Base-by-base conservation (phyloP, 2,113 vertebrate species). In the Ophiodon elongatus region DNA sequence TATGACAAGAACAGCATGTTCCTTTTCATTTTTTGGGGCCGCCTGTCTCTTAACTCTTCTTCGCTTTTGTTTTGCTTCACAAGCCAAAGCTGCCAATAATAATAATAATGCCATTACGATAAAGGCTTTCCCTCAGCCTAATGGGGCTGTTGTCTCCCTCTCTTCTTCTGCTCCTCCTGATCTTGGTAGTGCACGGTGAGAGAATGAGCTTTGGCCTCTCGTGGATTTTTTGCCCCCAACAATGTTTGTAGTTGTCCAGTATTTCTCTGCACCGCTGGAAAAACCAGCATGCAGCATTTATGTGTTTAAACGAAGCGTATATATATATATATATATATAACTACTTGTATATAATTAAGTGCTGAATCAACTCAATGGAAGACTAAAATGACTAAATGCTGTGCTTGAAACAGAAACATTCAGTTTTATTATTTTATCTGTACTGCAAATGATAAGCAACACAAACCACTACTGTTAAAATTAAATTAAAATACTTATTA, bases 161-260 rank as follows among this genome's bases (percentile, higher is more conserved):
- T 78, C 35, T 56, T 80, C 39, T 68, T 71, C 75, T 87, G 69
- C 65, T 81, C 39, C 72, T 91, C 75, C 87, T 84, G 69, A 77
- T 79, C 74, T 84, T 69, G 35, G 45, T 88, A 86, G 85, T 93
- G 91, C 89, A 85, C 76, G 69, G 62, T 92, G 89, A 86, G 89
- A 84, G 84, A 91, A 90, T 93, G 91, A 90, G 91, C 89, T 85
- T 92, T 7, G 81, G 82, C 82, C 79, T 90, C 67, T 75, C 69
- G 45, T 72, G 73, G 76, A 86, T 68, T 68, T 70, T 79, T 82
- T 33, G n/a, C n/a, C 62, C 41, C 33, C 35, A 2, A 23, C 7
- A 73, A 37, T 63, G 17, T 83, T 75, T 83, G 14, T 29, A 43
- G 62, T 80, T 19, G 3, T 72, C 8, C 37, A 67, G 65, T 83